A percentile compares a stretch with the other conserved stretches of the same genome.
phyloP scores from a whole-genome alignment of 2,113 vertebrate genomes.

The Seriola rivoliana region DNA sequence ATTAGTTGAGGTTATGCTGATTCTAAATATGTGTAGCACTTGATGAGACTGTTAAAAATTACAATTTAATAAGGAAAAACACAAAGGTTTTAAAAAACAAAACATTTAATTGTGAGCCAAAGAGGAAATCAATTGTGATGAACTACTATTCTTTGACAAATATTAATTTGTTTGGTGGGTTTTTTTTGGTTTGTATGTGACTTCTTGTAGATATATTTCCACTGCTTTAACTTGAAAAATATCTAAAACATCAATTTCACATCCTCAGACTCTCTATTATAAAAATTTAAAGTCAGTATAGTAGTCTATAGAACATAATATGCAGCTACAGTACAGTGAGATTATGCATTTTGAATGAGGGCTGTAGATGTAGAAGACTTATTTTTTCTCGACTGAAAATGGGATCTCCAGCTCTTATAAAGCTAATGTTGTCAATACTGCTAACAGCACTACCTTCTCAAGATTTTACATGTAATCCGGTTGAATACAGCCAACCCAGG shows the following conservation, averaged over 20 bases:
- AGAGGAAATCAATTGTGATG: not conserved
- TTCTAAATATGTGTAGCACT: too few species aligned
- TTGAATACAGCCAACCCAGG: slow-evolving; percentile 12
- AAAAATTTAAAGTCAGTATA: not conserved
- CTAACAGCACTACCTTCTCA: not conserved
- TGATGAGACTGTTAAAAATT: too few species aligned
- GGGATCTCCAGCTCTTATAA: not conserved
- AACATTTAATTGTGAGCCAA: too few species aligned
- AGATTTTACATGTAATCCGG: slow-evolving; percentile 38
- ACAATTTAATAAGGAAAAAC: too few species aligned
- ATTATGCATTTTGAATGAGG: not conserved
- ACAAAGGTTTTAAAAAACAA: too few species aligned
- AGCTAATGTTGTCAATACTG: slow-evolving; percentile 10
- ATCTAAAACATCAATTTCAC: slow-evolving; percentile 26
- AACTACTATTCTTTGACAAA: not conserved
- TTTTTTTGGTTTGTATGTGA: not conserved
- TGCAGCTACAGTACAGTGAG: not conserved
- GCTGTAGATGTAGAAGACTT: not conserved
- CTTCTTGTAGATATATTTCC: not conserved
- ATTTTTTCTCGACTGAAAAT: slow-evolving; percentile 17
- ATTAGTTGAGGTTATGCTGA: too few species aligned
- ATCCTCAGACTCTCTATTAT: slow-evolving; percentile 3
- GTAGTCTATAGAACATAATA: too few species aligned
- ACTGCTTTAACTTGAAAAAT: slow-evolving; percentile 4
- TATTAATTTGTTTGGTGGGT: not conserved